phyloP scores from a whole-genome alignment of 2,888 invertebrate genomes.

The Petrolisthes cinctipes region DNA sequence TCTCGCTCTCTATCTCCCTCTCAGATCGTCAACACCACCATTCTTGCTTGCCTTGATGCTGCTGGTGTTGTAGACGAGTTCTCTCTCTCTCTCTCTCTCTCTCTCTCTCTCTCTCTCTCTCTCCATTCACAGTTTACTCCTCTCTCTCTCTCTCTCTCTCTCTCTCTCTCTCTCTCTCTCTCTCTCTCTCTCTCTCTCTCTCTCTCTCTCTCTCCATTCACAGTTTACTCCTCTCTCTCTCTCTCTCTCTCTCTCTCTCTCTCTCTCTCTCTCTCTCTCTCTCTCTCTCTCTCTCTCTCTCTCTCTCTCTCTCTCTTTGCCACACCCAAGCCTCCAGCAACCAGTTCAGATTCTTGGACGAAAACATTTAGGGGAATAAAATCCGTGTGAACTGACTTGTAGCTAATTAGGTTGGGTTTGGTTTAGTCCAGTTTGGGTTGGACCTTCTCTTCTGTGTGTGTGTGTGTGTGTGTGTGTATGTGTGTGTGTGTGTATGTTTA shows the following conservation, averaged over 20 bases:
- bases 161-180: conserved; percentile 2
- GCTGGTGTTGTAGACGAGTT: not conserved
- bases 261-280: conserved; percentile 25
- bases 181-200: conserved; percentile 5
- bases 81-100: not conserved
- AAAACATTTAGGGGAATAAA: no score
- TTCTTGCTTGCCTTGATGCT: not conserved
- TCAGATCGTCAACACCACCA: not conserved
- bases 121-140: no score
- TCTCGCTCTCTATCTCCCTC: not conserved
- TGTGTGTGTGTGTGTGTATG: conserved; percentile 7
- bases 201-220: conserved; percentile 6
- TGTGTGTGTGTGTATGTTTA: conserved; percentile 9
- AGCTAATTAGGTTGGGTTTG: no score
- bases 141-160: conserved; percentile 16
- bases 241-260: conserved; percentile 25
- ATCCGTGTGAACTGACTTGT: no score
- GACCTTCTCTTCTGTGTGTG: no score
- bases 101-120: conserved; percentile 27
- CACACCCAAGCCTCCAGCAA: not conserved
- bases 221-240: conserved; percentile 19
- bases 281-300: conserved; percentile 9
- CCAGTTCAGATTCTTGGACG: not conserved
- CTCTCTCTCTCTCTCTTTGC: conserved; percentile 10
- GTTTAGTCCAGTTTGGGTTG: no score